These are phyloP conservation scores for Alaudala cheleensis DNA, from an alignment of 2,113 vertebrate genomes.

Conservation along the genomic window DNA sequence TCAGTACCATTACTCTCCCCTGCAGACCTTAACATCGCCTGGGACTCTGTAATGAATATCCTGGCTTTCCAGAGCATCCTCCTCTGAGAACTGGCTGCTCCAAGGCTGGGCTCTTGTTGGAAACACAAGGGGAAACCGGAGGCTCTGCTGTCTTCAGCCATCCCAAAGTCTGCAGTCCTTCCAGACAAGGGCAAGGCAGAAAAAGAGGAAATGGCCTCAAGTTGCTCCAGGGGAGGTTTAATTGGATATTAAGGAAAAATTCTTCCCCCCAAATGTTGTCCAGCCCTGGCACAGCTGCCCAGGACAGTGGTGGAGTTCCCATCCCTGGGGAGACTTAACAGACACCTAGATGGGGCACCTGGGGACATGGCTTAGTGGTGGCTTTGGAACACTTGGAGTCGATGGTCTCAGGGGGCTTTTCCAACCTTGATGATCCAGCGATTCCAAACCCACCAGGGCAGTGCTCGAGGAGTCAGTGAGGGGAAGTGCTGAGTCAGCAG, in stretches of 20 bases:
- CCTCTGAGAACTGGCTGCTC: background rate
- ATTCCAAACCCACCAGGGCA: background rate
- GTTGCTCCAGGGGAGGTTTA: background rate
- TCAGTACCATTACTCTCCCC: background rate
- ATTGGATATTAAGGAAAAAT: background rate
- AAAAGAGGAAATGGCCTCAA: background rate
- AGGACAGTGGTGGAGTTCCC: background rate
- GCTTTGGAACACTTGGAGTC: background rate
- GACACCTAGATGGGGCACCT: accelerated
- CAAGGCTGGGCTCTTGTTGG: background rate
- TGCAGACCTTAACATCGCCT: background rate
- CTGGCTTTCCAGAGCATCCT: background rate
- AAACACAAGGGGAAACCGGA: accelerated
- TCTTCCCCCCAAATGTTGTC: background rate
- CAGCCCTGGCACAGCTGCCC: background rate
- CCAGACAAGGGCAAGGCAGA: background rate
- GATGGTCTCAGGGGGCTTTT: background rate
- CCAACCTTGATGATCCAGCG: background rate
- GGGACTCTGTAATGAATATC: background rate
- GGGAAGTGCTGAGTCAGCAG: background rate
- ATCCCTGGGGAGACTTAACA: background rate
- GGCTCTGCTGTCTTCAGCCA: background rate
- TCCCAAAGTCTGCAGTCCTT: background rate
- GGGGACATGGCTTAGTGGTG: background rate
- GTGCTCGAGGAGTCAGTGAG: accelerated